Evolutionary conservation across 2,888 invertebrate genomes (phyloP).

Genomic region (Lissocephala sabroskyi): DNA sequence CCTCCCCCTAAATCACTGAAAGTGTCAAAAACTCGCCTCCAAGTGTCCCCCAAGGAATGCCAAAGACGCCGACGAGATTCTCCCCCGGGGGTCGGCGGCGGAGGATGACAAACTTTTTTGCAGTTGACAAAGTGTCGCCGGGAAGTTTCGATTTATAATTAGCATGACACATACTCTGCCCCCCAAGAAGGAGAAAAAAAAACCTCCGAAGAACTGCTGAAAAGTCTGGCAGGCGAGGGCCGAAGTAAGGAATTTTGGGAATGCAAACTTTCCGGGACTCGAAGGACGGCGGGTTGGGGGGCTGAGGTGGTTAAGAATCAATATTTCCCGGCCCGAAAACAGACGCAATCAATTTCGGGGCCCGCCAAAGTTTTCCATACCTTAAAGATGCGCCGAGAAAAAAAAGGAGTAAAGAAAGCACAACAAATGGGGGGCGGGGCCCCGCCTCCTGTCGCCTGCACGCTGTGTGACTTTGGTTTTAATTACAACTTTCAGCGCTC

Average conservation of each 20-base stretch:
- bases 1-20: conserved; percentile 32
- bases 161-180: conserved; percentile 60
- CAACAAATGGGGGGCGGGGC: neutral
- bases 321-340: conserved; percentile 38
- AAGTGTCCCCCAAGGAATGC: conserved; percentile 6
- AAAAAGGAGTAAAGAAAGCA: neutral
- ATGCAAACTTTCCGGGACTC: neutral
- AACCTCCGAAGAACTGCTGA: conserved; percentile 42
- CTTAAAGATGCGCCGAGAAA: conserved; percentile 25
- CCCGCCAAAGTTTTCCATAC: conserved; percentile 32
- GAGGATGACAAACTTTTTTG: conserved; percentile 23
- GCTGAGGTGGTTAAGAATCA: conserved; percentile 33
- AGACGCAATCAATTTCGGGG: conserved; percentile 4
- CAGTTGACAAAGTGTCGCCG: conserved; percentile 61
- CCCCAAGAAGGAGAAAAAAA: conserved; percentile 8
- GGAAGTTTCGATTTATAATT: conserved; percentile 63
- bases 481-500: conserved; percentile 55
- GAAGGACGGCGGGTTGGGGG: conserved; percentile 1
- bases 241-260: conserved; percentile 24
- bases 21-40: conserved; percentile 45
- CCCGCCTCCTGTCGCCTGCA: conserved; percentile 1
- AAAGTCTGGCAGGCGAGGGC: conserved; percentile 28
- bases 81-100: neutral
- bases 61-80: neutral
- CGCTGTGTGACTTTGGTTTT: conserved; percentile 42